Conservation (phyloP, 2,113 vertebrate species). For the Tricholaema leucomelas region DNA sequence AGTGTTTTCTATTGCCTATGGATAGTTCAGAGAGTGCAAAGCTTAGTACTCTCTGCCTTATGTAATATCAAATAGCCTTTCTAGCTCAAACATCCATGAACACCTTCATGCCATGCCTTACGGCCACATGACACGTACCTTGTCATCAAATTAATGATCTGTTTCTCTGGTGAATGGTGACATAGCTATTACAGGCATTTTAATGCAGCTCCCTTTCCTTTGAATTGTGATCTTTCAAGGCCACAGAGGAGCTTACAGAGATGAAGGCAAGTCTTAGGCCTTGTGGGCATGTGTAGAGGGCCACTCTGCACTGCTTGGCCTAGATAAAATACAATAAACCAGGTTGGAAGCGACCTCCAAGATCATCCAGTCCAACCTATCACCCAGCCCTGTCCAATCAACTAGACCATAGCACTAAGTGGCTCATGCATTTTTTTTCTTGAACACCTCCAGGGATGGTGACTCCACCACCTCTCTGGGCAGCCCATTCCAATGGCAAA, state of each 20-base stretch:
- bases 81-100: background rate
- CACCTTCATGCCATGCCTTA: background rate
- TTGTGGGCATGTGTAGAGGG: background rate
- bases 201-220: background rate
- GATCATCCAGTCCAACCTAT: too few relatives aligned
- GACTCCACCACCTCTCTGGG: too few relatives aligned
- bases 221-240: background rate
- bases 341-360: too few relatives aligned
- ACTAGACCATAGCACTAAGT: too few relatives aligned
- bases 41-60: background rate
- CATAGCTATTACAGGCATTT: background rate
- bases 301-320: background rate
- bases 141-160: background rate
- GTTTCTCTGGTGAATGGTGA: background rate
- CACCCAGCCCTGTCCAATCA: too few relatives aligned
- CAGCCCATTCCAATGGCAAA: too few relatives aligned
- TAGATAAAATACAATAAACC: too few relatives aligned
- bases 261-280: background rate
- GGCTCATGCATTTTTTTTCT: too few relatives aligned
- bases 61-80: background rate
- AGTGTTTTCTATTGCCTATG: background rate
- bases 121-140: accelerated
- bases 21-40: background rate
- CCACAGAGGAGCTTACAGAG: background rate
- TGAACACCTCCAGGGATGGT: too few relatives aligned